These are phyloP conservation scores for Ceratotherium simum DNA, from an alignment of 2,113 vertebrate species.

Conservation along the genomic window DNA sequence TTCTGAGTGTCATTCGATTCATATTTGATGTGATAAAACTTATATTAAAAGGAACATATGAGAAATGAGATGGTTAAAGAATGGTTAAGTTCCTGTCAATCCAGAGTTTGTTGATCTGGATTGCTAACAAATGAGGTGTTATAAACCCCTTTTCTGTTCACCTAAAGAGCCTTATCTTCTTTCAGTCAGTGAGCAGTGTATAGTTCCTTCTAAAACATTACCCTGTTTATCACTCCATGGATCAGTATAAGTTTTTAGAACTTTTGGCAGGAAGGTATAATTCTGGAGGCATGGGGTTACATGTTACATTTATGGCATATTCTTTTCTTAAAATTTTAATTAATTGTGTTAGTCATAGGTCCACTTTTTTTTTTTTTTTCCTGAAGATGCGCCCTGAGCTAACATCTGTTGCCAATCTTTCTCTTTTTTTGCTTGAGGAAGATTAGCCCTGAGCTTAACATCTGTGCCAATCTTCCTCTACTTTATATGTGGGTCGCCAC, in stretches of 20 bases:
- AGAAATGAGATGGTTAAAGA: slow-evolving; percentile 28
- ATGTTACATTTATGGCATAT: background rate
- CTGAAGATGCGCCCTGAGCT: too few relatives aligned
- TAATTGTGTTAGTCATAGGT: background rate
- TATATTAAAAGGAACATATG: background rate
- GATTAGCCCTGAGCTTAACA: too few relatives aligned
- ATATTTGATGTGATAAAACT: background rate
- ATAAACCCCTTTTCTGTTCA: background rate
- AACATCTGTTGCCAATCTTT: too few relatives aligned
- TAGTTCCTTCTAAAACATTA: slow-evolving; percentile 16
- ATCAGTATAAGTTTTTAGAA: background rate
- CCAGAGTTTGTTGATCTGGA: background rate
- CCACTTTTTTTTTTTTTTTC: background rate
- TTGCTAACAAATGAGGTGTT: slow-evolving; percentile 13
- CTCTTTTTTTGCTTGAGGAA: too few relatives aligned
- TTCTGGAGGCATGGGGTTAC: background rate
- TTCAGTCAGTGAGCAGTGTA: background rate
- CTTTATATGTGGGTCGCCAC: too few relatives aligned
- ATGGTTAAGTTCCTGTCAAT: background rate
- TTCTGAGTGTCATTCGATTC: background rate
- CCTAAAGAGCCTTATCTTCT: background rate
- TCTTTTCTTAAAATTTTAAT: slow-evolving; percentile 49
- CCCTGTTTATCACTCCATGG: background rate
- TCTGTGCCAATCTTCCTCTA: too few relatives aligned
- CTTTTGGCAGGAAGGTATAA: slow-evolving; percentile 14